phyloP scores from a whole-genome alignment of 1,140 invertebrate species.

The Globodera rostochiensis region DNA sequence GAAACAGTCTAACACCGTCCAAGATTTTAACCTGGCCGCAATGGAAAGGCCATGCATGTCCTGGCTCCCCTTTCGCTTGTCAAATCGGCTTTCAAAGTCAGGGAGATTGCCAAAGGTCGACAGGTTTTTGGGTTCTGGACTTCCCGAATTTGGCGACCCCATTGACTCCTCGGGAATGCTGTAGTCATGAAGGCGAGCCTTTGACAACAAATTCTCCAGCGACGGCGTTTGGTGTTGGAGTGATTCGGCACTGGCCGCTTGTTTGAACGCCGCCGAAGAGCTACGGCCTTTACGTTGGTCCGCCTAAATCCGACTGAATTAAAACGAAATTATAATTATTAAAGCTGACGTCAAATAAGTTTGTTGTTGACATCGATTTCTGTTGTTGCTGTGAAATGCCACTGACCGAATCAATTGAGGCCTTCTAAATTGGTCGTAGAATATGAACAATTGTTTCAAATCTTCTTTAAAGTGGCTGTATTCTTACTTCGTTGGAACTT shows the following conservation, averaged over 20 bases:
- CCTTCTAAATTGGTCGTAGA: background rate
- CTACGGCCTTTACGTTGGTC: slow-evolving; percentile 17
- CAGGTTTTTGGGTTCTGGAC: slow-evolving; percentile 21
- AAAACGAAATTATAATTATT: background rate
- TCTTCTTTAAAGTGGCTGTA: background rate
- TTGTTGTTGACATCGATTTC: slow-evolving; percentile 65
- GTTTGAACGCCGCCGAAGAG: slow-evolving; percentile 52
- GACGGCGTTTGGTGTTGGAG: slow-evolving; percentile 62
- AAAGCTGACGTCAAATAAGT: slow-evolving; percentile 54
- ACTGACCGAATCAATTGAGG: background rate
- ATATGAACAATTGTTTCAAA: background rate
- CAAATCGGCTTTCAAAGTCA: slow-evolving; percentile 12
- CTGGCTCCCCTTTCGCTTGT: slow-evolving; percentile 24
- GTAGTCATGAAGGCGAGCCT: slow-evolving; percentile 44
- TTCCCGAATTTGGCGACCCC: slow-evolving; percentile 26
- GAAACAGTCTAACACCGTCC: background rate
- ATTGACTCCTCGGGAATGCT: slow-evolving; percentile 45
- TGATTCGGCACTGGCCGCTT: slow-evolving; percentile 59
- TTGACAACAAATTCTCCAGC: slow-evolving; percentile 58
- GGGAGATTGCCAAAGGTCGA: slow-evolving; percentile 24
- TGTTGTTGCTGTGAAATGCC: slow-evolving; percentile 30
- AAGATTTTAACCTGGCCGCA: slow-evolving; percentile 18
- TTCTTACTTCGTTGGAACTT: background rate
- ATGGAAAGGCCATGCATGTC: slow-evolving; percentile 16
- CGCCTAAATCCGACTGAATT: slow-evolving; percentile 11